These are phyloP conservation scores for Chloroclystis v-ata DNA, from an alignment of 2,888 invertebrate species.

Conservation along the genomic window DNA sequence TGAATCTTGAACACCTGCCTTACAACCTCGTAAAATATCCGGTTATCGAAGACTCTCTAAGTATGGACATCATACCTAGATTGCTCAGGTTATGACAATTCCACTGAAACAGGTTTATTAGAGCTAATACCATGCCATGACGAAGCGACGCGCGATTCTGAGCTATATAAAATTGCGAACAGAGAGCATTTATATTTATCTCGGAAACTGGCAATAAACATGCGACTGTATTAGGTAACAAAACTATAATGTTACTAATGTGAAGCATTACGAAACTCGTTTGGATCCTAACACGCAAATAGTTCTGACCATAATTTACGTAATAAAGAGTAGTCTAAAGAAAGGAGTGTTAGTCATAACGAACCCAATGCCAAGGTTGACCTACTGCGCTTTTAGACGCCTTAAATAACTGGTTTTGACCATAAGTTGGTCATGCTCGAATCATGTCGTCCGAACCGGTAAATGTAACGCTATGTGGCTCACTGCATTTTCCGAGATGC, in stretches of 20 bases:
- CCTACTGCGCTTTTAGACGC: slow-evolving; percentile 43
- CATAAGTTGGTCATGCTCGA: slow-evolving; percentile 44
- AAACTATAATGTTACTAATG: slow-evolving; percentile 24
- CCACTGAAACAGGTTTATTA: slow-evolving; percentile 12
- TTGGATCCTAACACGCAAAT: slow-evolving; percentile 37
- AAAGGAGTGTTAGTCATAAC: slow-evolving; percentile 54
- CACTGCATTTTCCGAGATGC: slow-evolving; percentile 22
- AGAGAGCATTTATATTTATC: slow-evolving; percentile 11
- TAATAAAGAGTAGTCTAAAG: slow-evolving; percentile 31
- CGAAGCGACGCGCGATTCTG: slow-evolving; percentile 3
- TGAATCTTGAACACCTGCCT: slow-evolving; percentile 42
- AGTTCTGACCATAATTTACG: slow-evolving; percentile 31
- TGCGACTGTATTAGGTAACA: slow-evolving; percentile 31
- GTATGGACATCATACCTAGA: neutral
- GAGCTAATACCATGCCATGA: slow-evolving; percentile 11
- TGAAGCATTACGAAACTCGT: slow-evolving; percentile 32
- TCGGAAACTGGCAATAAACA: slow-evolving; percentile 23
- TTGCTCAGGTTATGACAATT: neutral
- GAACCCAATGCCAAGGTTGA: slow-evolving; percentile 70
- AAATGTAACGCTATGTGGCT: slow-evolving; percentile 28
- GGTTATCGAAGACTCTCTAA: slow-evolving; percentile 9
- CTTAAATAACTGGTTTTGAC: slow-evolving; percentile 52
- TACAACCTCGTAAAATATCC: slow-evolving; percentile 6
- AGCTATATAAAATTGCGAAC: slow-evolving; percentile 3
- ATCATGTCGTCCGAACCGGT: slow-evolving; percentile 27